phyloP scores from a whole-genome alignment of 2,888 invertebrate species.

The Coelogynopora nodosa region DNA sequence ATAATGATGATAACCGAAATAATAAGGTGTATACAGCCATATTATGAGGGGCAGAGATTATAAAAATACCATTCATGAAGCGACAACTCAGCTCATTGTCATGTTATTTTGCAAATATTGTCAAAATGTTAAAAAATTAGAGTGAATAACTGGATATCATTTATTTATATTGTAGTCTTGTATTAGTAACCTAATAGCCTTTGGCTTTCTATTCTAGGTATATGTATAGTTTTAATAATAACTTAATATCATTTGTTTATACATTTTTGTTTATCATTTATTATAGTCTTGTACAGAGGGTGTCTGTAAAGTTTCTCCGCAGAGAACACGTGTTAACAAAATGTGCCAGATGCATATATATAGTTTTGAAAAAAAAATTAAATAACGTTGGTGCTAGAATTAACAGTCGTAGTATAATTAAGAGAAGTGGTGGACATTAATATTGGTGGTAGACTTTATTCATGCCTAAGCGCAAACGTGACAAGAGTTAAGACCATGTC shows the following conservation, averaged over 20 bases:
- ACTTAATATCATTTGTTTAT: not conserved
- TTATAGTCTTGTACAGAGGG: too few relatives aligned
- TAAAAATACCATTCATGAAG: not conserved
- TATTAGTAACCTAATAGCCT: too few relatives aligned
- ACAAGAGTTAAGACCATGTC: too few relatives aligned
- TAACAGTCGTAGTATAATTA: not conserved
- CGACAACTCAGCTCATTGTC: not conserved
- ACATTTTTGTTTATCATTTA: too few relatives aligned
- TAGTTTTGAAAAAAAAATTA: not conserved
- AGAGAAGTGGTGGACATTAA: not conserved
- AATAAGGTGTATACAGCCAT: not conserved
- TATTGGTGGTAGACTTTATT: not conserved
- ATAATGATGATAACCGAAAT: not conserved
- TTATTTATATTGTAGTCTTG: not conserved
- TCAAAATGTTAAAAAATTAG: not conserved
- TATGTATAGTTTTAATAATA: not conserved
- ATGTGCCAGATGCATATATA: not conserved
- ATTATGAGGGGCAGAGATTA: not conserved
- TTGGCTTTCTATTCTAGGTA: too few relatives aligned
- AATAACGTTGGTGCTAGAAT: not conserved
- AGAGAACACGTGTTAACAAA: too few relatives aligned
- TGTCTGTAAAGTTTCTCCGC: too few relatives aligned
- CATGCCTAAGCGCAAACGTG: not conserved
- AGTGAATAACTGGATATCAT: not conserved
- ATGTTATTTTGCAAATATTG: not conserved